These are phyloP conservation scores for Holocentrus rufus DNA, from an alignment of 2,797 vertebrate genomes.

Conservation along the genomic window DNA sequence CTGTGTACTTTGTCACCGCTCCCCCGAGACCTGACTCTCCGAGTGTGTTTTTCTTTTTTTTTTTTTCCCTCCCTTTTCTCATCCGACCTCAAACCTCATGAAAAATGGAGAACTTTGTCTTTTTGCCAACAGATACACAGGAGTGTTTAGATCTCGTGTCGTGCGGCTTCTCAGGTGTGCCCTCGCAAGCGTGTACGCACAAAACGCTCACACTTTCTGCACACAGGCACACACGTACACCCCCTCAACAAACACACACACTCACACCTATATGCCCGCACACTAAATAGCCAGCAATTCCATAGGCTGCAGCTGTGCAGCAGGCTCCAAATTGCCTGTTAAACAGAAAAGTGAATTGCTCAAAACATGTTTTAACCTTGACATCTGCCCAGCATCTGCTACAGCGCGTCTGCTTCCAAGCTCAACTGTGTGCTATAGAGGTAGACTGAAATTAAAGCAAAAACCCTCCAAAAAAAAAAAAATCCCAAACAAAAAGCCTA, in stretches of 20 bases:
- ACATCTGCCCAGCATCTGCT: slow-evolving; percentile 72
- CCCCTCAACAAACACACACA: background rate
- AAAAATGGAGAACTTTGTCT: slow-evolving; percentile 35
- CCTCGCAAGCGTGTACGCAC: background rate
- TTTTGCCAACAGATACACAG: slow-evolving; percentile 23
- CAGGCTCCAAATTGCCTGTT: slow-evolving; percentile 57
- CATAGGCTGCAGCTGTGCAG: slow-evolving; percentile 45
- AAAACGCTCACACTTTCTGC: background rate
- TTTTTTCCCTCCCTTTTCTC: slow-evolving; percentile 19
- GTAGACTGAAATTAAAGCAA: slow-evolving; percentile 54
- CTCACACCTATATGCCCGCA: slow-evolving; percentile 12
- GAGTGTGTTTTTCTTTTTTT: slow-evolving; percentile 4
- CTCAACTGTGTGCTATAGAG: slow-evolving; percentile 47
- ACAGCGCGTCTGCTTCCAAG: slow-evolving; percentile 32
- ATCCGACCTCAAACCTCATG: slow-evolving; percentile 31
- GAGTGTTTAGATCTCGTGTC: slow-evolving; percentile 4
- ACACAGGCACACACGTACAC: background rate
- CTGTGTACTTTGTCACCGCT: slow-evolving; percentile 34
- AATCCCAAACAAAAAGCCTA: slow-evolving; percentile 44
- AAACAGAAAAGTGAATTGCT: slow-evolving; percentile 67
- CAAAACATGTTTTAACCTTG: slow-evolving; percentile 49
- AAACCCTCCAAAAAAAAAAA: slow-evolving; percentile 16
- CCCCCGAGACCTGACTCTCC: background rate
- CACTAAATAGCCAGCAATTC: slow-evolving; percentile 7
- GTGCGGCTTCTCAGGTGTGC: background rate